Conservation (phyloP, 2,113 vertebrate species). For the Malurus cyaneus region DNA sequence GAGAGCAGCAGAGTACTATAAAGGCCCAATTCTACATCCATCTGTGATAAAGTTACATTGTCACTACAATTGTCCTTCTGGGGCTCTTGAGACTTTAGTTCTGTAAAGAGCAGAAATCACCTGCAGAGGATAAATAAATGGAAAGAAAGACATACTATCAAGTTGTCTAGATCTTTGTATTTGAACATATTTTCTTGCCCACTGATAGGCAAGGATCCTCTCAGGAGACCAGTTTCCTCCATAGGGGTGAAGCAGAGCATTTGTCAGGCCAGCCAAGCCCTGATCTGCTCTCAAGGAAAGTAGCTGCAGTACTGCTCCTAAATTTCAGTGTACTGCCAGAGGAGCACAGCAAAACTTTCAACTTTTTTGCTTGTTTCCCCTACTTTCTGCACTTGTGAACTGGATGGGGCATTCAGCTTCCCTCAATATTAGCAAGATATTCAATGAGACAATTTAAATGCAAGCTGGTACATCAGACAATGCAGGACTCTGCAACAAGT, state of each 20-base stretch:
- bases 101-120: neutral
- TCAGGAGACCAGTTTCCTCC: neutral
- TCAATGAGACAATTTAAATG: neutral
- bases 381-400: neutral
- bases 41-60: neutral
- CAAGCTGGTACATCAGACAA: neutral
- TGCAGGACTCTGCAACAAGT: neutral
- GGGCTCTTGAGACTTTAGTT: neutral
- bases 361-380: neutral
- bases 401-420: neutral
- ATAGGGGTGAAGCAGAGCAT: neutral
- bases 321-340: neutral
- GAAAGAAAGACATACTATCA: neutral
- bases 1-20: neutral
- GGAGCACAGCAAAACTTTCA: neutral
- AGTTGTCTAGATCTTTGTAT: neutral
- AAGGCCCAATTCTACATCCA: neutral
- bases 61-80: neutral
- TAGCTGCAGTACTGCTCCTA: neutral
- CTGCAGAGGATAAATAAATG: neutral
- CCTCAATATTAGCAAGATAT: neutral
- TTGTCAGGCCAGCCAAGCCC: neutral
- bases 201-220: neutral
- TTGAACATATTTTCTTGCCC: neutral
- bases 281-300: neutral